These are phyloP conservation scores for Encarsia formosa DNA, from an alignment of 2,888 invertebrate genomes.

Conservation along the genomic window DNA sequence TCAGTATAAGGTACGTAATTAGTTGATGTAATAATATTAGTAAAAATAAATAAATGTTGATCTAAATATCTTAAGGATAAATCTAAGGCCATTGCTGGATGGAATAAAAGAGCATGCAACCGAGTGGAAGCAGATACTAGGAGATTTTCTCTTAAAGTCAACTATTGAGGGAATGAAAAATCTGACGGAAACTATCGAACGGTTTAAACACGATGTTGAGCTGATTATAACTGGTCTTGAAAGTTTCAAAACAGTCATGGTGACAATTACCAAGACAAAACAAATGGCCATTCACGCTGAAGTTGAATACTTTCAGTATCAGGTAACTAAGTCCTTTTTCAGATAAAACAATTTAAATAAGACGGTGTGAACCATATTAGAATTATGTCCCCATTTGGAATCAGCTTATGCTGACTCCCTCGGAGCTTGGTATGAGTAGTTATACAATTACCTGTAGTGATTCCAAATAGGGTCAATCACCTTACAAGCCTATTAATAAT, in stretches of 20 bases:
- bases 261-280: slow-evolving; percentile 72
- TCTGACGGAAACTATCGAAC: slow-evolving; percentile 66
- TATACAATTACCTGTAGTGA: too few relatives aligned
- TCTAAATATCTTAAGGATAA: slow-evolving; percentile 52
- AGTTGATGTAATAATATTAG: not conserved
- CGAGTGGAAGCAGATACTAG: slow-evolving; percentile 76
- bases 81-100: slow-evolving; percentile 66
- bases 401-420: too few relatives aligned
- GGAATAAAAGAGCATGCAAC: slow-evolving; percentile 69
- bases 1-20: slow-evolving; percentile 57
- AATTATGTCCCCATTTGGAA: too few relatives aligned
- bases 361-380: too few relatives aligned
- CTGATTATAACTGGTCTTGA: slow-evolving; percentile 74
- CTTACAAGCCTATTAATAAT: too few relatives aligned
- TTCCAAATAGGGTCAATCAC: too few relatives aligned
- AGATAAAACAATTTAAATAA: too few relatives aligned
- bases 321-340: too few relatives aligned
- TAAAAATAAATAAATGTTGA: not conserved
- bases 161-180: slow-evolving; percentile 67
- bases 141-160: slow-evolving; percentile 62
- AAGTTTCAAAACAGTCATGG: slow-evolving; percentile 80
- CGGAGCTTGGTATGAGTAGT: too few relatives aligned
- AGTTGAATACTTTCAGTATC: slow-evolving; percentile 62
- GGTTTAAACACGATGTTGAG: slow-evolving; percentile 64
- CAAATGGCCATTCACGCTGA: slow-evolving; percentile 75